Evolutionary conservation across 2,113 vertebrate species (phyloP).

Genomic region (Gulo gulo): DNA sequence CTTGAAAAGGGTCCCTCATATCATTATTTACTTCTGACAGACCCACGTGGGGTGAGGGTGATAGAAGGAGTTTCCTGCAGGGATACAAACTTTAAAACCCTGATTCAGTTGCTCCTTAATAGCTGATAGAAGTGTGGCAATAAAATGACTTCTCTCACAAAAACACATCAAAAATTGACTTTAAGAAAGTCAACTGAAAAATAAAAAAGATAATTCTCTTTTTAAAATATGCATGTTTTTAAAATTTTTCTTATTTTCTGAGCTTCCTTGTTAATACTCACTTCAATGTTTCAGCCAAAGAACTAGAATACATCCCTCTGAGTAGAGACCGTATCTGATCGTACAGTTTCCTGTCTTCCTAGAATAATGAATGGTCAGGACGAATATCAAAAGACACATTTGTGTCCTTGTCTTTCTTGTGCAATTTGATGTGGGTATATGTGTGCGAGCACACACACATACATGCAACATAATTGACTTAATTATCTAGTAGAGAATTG

Average conservation of each 20-base stretch:
- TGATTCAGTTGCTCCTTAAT: not conserved
- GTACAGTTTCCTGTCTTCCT: not conserved
- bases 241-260: not conserved
- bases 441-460: not conserved
- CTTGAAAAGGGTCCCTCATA: conserved; percentile 26
- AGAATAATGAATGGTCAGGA: not conserved
- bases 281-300: not conserved
- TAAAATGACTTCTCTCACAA: not conserved
- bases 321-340: not conserved
- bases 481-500: not conserved
- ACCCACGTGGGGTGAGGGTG: conserved; percentile 56
- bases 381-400: not conserved
- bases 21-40: conserved; percentile 74
- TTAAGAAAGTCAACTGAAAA: conserved; percentile 5
- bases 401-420: not conserved
- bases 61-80: conserved; percentile 62
- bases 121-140: conserved; percentile 49
- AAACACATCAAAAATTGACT: conserved; percentile 39
- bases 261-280: not conserved
- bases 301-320: not conserved
- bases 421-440: not conserved
- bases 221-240: not conserved
- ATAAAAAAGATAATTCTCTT: not conserved
- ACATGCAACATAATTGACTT: not conserved
- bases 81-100: conserved; percentile 61